Percentiles rank a stretch among this genome's conserved stretches.
phyloP scores from a whole-genome alignment of 2,113 vertebrate species.

The Sceloporus undulatus region DNA sequence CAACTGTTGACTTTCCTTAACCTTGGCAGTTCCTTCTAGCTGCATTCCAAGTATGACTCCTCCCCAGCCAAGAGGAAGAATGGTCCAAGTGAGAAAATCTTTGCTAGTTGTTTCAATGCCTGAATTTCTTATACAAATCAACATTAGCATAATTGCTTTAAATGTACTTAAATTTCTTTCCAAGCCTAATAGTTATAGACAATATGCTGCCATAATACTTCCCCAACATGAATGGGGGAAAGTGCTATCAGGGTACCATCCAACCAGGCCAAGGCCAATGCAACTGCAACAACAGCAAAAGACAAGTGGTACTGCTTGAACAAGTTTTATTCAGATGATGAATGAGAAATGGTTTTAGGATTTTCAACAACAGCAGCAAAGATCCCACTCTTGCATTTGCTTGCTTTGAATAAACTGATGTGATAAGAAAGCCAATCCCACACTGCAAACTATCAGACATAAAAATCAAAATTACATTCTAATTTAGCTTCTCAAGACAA shows the following conservation, averaged over 20 bases:
- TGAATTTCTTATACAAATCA: constrained; percentile 25
- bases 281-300: neutral
- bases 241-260: neutral
- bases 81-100: constrained; percentile 52
- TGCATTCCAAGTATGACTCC: constrained; percentile 55
- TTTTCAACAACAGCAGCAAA: neutral
- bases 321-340: constrained; percentile 4
- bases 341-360: no score
- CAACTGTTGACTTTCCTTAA: neutral
- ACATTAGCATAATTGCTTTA: constrained; percentile 45
- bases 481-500: neutral
- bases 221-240: no score
- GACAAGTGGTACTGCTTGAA: neutral
- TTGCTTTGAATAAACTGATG: neutral
- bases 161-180: constrained; percentile 28
- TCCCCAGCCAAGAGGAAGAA: constrained; percentile 20
- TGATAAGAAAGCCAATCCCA: neutral
- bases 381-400: neutral
- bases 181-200: neutral
- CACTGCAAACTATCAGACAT: constrained; percentile 6
- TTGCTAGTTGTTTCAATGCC: constrained; percentile 25
- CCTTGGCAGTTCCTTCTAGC: constrained; percentile 31
- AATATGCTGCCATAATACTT: no score
- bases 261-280: neutral
- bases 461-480: neutral